Evolutionary conservation across 2,113 vertebrate species (phyloP).

Genomic region (Labrus mixtus): DNA sequence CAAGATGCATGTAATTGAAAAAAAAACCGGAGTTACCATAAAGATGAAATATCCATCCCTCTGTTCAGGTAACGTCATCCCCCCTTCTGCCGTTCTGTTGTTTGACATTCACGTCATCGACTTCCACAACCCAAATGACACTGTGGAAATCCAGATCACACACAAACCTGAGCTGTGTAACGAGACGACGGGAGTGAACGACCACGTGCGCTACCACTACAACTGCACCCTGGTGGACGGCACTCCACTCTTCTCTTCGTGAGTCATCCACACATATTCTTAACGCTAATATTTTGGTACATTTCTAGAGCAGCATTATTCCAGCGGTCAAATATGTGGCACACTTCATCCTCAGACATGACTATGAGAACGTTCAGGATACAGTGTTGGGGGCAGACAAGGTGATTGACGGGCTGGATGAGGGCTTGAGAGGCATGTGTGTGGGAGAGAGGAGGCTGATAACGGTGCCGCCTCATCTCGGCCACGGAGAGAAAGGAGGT

Average conservation of each 20-base stretch:
- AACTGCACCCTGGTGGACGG: slow-evolving; percentile 95
- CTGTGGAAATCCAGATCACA: slow-evolving; percentile 82
- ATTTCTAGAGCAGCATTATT: neutral
- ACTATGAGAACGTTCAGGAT: slow-evolving; percentile 86
- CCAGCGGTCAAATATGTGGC: neutral
- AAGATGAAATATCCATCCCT: neutral
- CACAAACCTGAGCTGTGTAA: slow-evolving; percentile 88
- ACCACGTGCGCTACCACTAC: slow-evolving; percentile 93
- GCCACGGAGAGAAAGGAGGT: slow-evolving; percentile 94
- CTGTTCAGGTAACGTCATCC: slow-evolving; percentile 88
- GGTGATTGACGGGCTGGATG: slow-evolving; percentile 93
- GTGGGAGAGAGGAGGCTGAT: slow-evolving; percentile 89
- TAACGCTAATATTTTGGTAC: too few species aligned
- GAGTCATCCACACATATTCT: slow-evolving; percentile 62
- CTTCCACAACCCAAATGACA: slow-evolving; percentile 94
- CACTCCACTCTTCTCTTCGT: slow-evolving; percentile 95
- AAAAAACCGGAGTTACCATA: neutral
- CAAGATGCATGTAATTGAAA: too few species aligned
- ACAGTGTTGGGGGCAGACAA: slow-evolving; percentile 89
- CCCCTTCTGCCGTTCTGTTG: slow-evolving; percentile 90
- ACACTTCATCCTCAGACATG: slow-evolving; percentile 76
- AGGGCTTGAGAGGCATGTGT: slow-evolving; percentile 91
- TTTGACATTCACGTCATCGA: slow-evolving; percentile 93
- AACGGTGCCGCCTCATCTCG: slow-evolving; percentile 92
- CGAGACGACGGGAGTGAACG: slow-evolving; percentile 82